Evolutionary conservation across 2,888 invertebrate genomes (phyloP).

Genomic region (Lasiommata megera): DNA sequence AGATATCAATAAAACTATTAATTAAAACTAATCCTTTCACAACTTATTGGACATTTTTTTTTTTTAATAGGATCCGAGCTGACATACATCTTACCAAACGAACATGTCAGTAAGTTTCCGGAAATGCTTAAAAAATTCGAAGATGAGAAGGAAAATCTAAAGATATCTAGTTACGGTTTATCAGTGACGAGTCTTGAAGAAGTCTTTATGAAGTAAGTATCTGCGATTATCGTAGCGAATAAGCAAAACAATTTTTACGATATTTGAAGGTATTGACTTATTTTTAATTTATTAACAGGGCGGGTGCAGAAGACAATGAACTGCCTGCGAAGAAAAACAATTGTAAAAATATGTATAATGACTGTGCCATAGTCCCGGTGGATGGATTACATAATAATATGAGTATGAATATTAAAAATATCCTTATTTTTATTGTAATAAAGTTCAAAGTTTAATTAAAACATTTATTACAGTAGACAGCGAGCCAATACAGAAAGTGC

Average conservation of each 20-base stretch:
- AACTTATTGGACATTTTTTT: too few relatives aligned
- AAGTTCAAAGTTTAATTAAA: not conserved
- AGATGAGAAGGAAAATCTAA: slow-evolving; percentile 76
- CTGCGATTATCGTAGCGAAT: not conserved
- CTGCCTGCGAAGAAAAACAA: slow-evolving; percentile 38
- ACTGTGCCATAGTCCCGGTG: slow-evolving; percentile 50
- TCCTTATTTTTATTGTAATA: not conserved
- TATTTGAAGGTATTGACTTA: not conserved
- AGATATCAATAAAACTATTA: too few relatives aligned
- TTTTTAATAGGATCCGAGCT: slow-evolving; percentile 85
- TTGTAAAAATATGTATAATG: slow-evolving; percentile 34
- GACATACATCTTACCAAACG: slow-evolving; percentile 86
- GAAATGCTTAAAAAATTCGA: slow-evolving; percentile 87
- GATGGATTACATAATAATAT: slow-evolving; percentile 36
- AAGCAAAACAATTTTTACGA: not conserved
- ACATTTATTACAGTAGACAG: slow-evolving; percentile 48
- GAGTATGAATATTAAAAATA: slow-evolving; percentile 24
- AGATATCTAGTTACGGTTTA: slow-evolving; percentile 90
- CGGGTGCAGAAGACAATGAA: slow-evolving; percentile 61
- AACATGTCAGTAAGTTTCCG: slow-evolving; percentile 83
- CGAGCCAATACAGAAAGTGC: slow-evolving; percentile 62
- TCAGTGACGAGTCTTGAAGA: slow-evolving; percentile 95
- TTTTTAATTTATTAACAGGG: slow-evolving; percentile 41
- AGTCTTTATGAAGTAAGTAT: slow-evolving; percentile 89
- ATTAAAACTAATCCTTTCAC: too few relatives aligned